Evolutionary conservation across 2,888 invertebrate genomes (phyloP).

Genomic region (Lycocerus yunnanus): DNA sequence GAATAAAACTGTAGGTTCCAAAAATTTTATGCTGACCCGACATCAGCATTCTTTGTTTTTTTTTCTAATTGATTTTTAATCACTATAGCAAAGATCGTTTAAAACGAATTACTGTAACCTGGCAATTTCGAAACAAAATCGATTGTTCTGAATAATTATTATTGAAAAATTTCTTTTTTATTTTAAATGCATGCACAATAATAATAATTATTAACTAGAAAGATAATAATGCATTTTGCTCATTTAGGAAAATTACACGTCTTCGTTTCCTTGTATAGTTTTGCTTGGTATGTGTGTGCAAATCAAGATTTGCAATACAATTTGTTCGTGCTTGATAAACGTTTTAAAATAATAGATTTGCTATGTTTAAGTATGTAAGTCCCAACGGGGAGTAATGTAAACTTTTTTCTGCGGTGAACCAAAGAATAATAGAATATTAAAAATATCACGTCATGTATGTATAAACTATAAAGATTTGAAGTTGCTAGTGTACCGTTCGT

Average conservation of each 20-base stretch:
- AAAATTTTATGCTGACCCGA: neutral
- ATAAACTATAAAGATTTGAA: slow-evolving; percentile 14
- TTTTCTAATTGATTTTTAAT: neutral
- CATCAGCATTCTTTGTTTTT: neutral
- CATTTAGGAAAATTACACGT: slow-evolving; percentile 3
- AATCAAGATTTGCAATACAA: slow-evolving; percentile 30
- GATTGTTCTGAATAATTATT: too few species aligned
- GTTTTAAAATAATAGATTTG: slow-evolving; percentile 38
- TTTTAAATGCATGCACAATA: neutral
- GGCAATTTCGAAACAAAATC: too few species aligned
- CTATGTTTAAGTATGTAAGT: slow-evolving; percentile 36
- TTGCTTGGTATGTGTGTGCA: slow-evolving; percentile 13
- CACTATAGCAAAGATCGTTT: neutral
- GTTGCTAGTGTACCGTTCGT: slow-evolving; percentile 26
- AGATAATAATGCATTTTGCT: neutral
- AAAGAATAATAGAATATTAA: slow-evolving; percentile 9
- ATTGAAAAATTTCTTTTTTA: neutral
- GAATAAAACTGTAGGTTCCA: neutral
- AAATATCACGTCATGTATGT: slow-evolving; percentile 27
- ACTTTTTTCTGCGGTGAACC: slow-evolving; percentile 19
- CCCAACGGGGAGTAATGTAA: slow-evolving; percentile 40
- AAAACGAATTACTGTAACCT: neutral
- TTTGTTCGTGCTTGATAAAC: slow-evolving; percentile 32
- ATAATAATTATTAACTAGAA: neutral
- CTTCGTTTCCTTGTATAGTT: slow-evolving; percentile 18